Base-by-base conservation (phyloP, 2,797 vertebrate genomes). In the Tenualosa thibaudeaui region DNA sequence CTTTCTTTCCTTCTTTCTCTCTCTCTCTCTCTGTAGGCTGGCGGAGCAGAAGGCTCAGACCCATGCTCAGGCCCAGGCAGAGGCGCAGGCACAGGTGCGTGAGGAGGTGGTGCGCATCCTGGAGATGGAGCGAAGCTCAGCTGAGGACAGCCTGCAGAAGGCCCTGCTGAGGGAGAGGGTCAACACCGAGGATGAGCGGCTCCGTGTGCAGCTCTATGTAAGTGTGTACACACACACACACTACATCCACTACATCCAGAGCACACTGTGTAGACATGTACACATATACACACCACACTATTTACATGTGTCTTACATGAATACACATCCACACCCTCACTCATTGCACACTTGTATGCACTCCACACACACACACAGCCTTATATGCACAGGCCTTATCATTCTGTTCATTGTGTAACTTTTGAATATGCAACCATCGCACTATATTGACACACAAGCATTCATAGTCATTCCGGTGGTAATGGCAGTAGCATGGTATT, bases 151-250 rank as follows among this genome's bases (percentile, higher is more conserved):
- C 88, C 83, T 97, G 87, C 95, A 97, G 81, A 94, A 96, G 81
- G 95, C 96, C 17, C 87, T 97, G 22, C 90, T 97, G 0, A 94
- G 95, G 0, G 97, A 99, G 92, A 92, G 96, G 87, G 93, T 97
- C 31, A 89, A 92, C 0, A 92, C 94, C 0, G 98, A 98, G 86
- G 97, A 98, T 13, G 97, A 98, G 82, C 94, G 89, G 0, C 91
- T 92, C 2, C 97, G 96, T 81, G 93, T 96, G 0, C 97, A 96
- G 78, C 93, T 94, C 85, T 93, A 95, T 56, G 98, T 99, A 89
- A 97, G 97, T 95, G 0, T 3, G 13, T 37, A 75, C 31, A 15
- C 5, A 22, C 37, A 75, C 24, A 68, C 24, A 26, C 24, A 68
- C 62, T 31, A 43, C 37, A 75, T n/a, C 1, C 37, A 75, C 13